These are phyloP conservation scores for Eurystomus gularis DNA, from an alignment of 2,113 vertebrate genomes.

Conservation along the genomic window DNA sequence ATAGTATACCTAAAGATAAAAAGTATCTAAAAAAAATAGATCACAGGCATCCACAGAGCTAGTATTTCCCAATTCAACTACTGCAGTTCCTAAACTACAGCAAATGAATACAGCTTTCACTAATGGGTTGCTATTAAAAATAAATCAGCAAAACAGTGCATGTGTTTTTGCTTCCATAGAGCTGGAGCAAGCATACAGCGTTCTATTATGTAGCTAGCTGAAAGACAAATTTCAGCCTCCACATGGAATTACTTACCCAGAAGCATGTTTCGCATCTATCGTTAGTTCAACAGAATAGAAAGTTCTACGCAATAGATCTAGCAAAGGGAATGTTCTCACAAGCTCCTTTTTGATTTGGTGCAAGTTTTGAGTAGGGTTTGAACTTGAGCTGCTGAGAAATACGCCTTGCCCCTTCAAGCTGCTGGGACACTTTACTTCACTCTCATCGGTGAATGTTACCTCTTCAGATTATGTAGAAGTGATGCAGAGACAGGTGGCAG, in stretches of 20 bases:
- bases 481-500: constrained; percentile 59
- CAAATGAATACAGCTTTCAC: neutral
- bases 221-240: constrained; percentile 17
- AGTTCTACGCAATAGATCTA: constrained; percentile 42
- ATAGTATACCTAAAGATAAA: constrained; percentile 2
- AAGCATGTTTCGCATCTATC: constrained; percentile 72
- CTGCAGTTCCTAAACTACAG: neutral
- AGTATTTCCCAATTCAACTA: neutral
- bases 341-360: constrained; percentile 32
- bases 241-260: constrained; percentile 77
- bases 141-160: constrained; percentile 1
- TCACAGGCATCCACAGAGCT: neutral
- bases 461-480: constrained; percentile 37
- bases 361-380: constrained; percentile 27
- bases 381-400: constrained; percentile 58
- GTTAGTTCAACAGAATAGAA: constrained; percentile 38
- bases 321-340: neutral
- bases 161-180: neutral
- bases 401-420: constrained; percentile 43
- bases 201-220: neutral
- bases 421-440: constrained; percentile 16
- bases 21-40: neutral
- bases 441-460: constrained; percentile 52
- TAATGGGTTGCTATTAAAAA: constrained; percentile 25
- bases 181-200: neutral